Evolutionary conservation across 2,888 invertebrate species (phyloP).

Genomic region (Volucella inflata): DNA sequence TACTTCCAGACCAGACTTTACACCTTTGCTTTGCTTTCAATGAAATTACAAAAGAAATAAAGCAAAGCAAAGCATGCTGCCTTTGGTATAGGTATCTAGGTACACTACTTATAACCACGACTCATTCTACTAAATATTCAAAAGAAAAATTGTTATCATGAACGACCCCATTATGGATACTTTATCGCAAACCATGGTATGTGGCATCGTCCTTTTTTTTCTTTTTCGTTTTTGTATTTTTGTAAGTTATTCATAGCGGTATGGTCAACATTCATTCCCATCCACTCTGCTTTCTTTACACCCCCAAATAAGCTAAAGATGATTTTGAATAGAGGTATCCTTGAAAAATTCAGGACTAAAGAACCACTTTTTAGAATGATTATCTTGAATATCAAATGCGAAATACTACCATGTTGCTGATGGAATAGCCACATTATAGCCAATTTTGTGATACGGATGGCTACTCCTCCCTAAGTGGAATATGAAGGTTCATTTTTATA

Average conservation of each 20-base stretch:
- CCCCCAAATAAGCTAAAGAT: constrained; percentile 13
- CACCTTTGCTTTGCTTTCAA: too few relatives aligned
- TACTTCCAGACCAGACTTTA: too few relatives aligned
- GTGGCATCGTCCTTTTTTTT: constrained; percentile 47
- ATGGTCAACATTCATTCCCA: constrained; percentile 7
- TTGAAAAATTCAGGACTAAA: constrained; percentile 65
- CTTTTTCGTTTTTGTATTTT: neutral
- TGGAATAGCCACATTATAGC: neutral
- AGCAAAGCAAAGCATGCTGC: too few relatives aligned
- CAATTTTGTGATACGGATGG: neutral
- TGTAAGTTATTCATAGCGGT: constrained; percentile 28
- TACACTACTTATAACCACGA: neutral
- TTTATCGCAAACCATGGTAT: constrained; percentile 48
- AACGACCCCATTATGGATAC: constrained; percentile 66
- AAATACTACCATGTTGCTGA: constrained; percentile 15
- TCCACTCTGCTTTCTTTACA: neutral
- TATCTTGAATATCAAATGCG: constrained; percentile 66
- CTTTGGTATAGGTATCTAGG: too few relatives aligned
- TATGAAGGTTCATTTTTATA: too few relatives aligned
- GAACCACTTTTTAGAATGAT: constrained; percentile 68
- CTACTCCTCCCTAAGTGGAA: too few relatives aligned
- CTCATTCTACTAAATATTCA: constrained; percentile 38
- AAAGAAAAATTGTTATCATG: constrained; percentile 65
- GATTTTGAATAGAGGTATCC: constrained; percentile 61
- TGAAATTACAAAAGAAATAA: too few relatives aligned